Percentiles rank a stretch among this genome's conserved stretches.
These are phyloP conservation scores for Gallinago solitaria DNA, from an alignment of 2,797 vertebrate species.

Conservation along the genomic window DNA sequence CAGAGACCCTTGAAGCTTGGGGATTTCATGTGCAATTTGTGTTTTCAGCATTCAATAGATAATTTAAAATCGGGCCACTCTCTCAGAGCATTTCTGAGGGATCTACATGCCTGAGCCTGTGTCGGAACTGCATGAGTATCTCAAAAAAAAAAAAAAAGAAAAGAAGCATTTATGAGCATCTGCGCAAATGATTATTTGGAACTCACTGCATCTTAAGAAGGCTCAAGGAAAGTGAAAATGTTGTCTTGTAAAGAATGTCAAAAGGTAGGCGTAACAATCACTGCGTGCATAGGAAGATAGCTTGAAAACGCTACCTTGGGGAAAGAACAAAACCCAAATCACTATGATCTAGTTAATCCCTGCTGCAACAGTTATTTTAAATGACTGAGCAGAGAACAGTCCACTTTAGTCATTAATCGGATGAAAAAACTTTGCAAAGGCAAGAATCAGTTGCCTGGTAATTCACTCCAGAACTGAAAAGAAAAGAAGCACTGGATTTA, in stretches of 20 bases:
- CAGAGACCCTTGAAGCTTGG: constrained; percentile 72
- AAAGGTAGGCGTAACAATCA: neutral
- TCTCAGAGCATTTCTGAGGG: constrained; percentile 21
- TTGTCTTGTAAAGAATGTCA: neutral
- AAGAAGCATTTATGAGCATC: constrained; percentile 13
- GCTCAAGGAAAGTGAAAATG: neutral
- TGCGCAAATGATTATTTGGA: constrained; percentile 29
- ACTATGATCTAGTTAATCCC: neutral
- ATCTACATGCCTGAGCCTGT: constrained; percentile 39
- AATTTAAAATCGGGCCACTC: constrained; percentile 69
- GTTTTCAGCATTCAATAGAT: constrained; percentile 65
- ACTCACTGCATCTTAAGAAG: neutral
- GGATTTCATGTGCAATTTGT: constrained; percentile 74
- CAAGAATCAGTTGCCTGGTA: neutral
- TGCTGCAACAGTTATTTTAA: neutral
- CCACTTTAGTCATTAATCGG: neutral
- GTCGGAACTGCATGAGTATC: neutral
- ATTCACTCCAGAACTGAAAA: neutral
- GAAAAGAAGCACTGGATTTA: neutral
- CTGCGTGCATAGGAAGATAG: neutral
- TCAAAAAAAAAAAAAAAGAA: neutral
- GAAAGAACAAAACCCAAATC: neutral
- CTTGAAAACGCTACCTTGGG: neutral
- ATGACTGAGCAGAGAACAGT: neutral
- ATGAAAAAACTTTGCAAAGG: neutral